Evolutionary conservation across 2,113 vertebrate genomes (phyloP), one percentile per base, ranked within the genome.

Genomic region (Chaenocephalus aceratus): DNA sequence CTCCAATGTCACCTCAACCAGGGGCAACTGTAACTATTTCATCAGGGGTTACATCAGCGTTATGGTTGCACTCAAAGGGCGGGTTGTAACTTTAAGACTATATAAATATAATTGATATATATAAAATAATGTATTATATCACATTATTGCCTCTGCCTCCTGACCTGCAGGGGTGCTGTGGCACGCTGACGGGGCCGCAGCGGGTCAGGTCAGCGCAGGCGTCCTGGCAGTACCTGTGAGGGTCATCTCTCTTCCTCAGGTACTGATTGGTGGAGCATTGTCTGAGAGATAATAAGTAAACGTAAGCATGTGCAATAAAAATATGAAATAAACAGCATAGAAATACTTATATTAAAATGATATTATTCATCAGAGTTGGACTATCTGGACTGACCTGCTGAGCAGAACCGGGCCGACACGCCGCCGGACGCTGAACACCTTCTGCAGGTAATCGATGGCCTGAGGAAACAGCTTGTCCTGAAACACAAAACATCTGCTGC

Each of bases 381-480:
- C 30, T 30, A 30, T 30, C 30, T 30, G 30, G 30, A 30, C 30
- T 30, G 30, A 98, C 98, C 98, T 98, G 96, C 96, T 98, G 44
- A 99, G 95, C 56, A 98, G 91, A 73, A 99, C 95, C 10, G 96
- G 95, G 49, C 97, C 95, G 0, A 93, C 94, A 61, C 96, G 94
- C 80, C 90, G 95, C 23, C 96, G 95, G 66, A 99, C 96, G 77
- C 97, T 96, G 79, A 99, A 97, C 0, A 96, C 96, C 88, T 94
- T 96, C 93, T 99, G 96, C 84, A 99, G 91, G 70, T 96, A 99
- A 76, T 97, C 96, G 75, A 98, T 97, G 63, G 97, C 97, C 96
- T 97, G 96, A 77, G 98, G 98, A 61, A 99, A 99, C 76, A 99
- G 95, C 77, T 98, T 97, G 78, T 96, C 96, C 97, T 99, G 87